A percentile compares a stretch with the other conserved stretches of the same genome.
Evolutionary conservation across 2,888 invertebrate species (phyloP).

Genomic region (Boloria euphrosyne): DNA sequence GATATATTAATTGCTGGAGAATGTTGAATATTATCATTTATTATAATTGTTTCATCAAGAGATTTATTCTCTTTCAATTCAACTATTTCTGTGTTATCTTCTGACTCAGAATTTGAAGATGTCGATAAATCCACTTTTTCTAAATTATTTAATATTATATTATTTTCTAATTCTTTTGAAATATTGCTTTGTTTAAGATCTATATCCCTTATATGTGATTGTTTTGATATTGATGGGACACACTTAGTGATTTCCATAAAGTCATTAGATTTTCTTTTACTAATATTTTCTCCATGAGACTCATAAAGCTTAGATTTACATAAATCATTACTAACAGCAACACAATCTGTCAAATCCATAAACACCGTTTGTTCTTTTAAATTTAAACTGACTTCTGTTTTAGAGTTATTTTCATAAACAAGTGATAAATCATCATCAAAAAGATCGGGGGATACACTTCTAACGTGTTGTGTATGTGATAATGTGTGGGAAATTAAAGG

Average conservation of each 20-base stretch:
- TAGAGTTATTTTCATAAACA: slow-evolving; percentile 39
- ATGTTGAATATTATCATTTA: slow-evolving; percentile 39
- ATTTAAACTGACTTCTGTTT: slow-evolving; percentile 32
- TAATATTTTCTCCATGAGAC: slow-evolving; percentile 47
- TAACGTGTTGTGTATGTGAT: slow-evolving; percentile 7
- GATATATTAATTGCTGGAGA: not conserved
- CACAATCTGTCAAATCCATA: slow-evolving; percentile 62
- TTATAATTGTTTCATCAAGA: slow-evolving; percentile 52
- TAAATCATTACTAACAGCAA: slow-evolving; percentile 30
- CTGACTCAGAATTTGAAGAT: slow-evolving; percentile 55
- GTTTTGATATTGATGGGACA: slow-evolving; percentile 47
- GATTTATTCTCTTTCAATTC: slow-evolving; percentile 42
- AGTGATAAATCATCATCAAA: slow-evolving; percentile 72
- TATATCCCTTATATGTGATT: slow-evolving; percentile 44
- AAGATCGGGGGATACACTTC: slow-evolving; percentile 65
- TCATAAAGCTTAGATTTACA: slow-evolving; percentile 20
- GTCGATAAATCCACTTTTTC: slow-evolving; percentile 30
- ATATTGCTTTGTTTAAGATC: slow-evolving; percentile 50
- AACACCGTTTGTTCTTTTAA: slow-evolving; percentile 22
- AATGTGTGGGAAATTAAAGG: not conserved
- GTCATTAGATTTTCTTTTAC: slow-evolving; percentile 58
- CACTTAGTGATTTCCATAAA: slow-evolving; percentile 70
- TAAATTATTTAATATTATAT: slow-evolving; percentile 27
- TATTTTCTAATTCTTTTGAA: slow-evolving; percentile 21
- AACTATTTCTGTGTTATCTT: slow-evolving; percentile 50